These are phyloP conservation scores for Sebastes cheni DNA, from an alignment of 2,797 vertebrate species.

Conservation along the genomic window DNA sequence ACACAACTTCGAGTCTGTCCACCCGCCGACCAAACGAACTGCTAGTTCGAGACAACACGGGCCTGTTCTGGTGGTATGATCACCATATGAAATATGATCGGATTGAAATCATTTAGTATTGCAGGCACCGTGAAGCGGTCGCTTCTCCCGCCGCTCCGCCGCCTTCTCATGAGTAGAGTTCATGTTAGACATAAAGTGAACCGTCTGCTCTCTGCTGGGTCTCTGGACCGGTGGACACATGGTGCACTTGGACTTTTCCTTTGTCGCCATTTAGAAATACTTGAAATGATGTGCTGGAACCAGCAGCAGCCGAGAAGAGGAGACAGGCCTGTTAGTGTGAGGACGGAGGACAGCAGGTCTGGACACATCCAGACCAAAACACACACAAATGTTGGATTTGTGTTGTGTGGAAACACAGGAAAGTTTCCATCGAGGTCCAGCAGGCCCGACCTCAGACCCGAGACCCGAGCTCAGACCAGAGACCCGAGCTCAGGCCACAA, in stretches of 20 bases:
- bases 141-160: too few species aligned
- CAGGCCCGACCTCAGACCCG: too few species aligned
- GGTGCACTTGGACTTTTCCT: conserved; percentile 35
- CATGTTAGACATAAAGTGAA: neutral
- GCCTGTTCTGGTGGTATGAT: too few species aligned
- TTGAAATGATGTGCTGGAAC: too few species aligned
- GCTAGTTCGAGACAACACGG: too few species aligned
- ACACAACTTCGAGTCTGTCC: neutral
- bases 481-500: neutral
- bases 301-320: too few species aligned
- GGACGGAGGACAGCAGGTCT: too few species aligned
- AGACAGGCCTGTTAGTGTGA: too few species aligned
- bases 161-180: neutral
- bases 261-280: conserved; percentile 11
- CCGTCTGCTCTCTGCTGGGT: neutral
- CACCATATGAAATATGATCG: too few species aligned
- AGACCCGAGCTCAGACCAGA: neutral
- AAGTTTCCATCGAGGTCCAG: neutral
- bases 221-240: neutral
- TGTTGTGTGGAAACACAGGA: neutral
- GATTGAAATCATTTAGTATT: too few species aligned
- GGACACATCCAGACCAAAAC: neutral
- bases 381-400: neutral
- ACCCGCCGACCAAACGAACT: neutral
- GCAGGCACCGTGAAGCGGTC: too few species aligned